These are phyloP conservation scores for Mongoloraphidia duomilia DNA, from an alignment of 2,888 invertebrate genomes.

Conservation along the genomic window DNA sequence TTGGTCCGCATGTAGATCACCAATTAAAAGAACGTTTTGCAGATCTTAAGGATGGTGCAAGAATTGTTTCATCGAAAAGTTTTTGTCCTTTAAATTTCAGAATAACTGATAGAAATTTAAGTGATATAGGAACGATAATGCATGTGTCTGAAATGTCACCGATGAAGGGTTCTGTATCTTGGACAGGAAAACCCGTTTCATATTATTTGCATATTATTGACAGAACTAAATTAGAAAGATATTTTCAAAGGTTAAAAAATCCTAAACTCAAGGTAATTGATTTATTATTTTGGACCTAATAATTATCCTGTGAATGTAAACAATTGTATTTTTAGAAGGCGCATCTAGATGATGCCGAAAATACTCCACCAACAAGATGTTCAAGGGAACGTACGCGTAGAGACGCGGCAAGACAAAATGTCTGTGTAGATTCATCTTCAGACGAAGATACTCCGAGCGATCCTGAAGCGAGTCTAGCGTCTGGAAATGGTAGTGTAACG, in stretches of 20 bases:
- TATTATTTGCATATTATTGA: conserved; percentile 98
- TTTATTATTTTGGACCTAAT: background rate
- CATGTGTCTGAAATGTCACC: conserved; percentile 95
- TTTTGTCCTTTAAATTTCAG: conserved; percentile 98
- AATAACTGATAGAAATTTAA: conserved; percentile 93
- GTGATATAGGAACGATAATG: conserved; percentile 98
- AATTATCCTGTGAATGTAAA: too few species aligned
- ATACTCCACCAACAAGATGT: too few species aligned
- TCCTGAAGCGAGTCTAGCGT: background rate
- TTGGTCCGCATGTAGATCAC: conserved; percentile 94
- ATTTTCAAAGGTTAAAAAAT: conserved; percentile 89
- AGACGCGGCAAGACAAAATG: background rate
- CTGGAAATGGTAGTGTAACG: conserved; percentile 12
- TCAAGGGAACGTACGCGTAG: background rate
- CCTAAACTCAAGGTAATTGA: conserved; percentile 52
- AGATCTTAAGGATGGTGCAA: conserved; percentile 86
- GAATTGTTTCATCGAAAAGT: conserved; percentile 96
- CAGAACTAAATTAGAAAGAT: conserved; percentile 90
- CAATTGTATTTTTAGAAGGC: too few species aligned
- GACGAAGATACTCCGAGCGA: background rate
- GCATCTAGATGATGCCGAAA: too few species aligned
- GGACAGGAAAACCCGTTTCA: conserved; percentile 98
- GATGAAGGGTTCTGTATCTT: conserved; percentile 88
- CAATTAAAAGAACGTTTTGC: conserved; percentile 92
- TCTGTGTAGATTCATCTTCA: background rate